Evolutionary conservation across 2,113 vertebrate genomes (phyloP).

Genomic region (Ursus arctos): DNA sequence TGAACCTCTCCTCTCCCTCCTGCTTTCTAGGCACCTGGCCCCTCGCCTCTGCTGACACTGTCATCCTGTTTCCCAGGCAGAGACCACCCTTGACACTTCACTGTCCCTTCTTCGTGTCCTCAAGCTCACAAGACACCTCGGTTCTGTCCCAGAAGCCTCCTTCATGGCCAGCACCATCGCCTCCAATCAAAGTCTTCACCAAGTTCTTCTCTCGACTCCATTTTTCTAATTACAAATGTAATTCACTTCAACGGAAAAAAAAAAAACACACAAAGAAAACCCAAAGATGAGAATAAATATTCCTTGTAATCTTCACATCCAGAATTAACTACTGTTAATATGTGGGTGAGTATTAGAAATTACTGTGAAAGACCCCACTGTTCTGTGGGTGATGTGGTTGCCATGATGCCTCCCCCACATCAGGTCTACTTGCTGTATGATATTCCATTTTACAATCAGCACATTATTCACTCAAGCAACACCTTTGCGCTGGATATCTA

Average conservation of each 20-base stretch:
- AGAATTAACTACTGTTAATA: neutral
- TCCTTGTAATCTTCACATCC: neutral
- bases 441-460: neutral
- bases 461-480: neutral
- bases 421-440: neutral
- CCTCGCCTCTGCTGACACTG: fast-evolving
- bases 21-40: fast-evolving
- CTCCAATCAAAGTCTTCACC: neutral
- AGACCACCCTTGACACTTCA: no score
- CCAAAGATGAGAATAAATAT: neutral
- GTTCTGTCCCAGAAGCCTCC: neutral
- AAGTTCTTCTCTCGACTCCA: neutral
- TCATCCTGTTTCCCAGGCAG: neutral
- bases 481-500: neutral
- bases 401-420: neutral
- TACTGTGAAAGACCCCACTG: fast-evolving
- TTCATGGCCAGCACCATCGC: neutral
- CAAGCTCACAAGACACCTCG: neutral
- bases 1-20: neutral
- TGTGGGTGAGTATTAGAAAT: neutral
- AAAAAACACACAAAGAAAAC: neutral
- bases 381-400: fast-evolving
- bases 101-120: no score
- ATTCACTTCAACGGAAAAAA: neutral
- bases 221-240: neutral